A percentile compares a stretch with the other conserved stretches of the same genome.
phyloP scores from a whole-genome alignment of 1,140 invertebrate genomes.

The Eriocheir sinensis region DNA sequence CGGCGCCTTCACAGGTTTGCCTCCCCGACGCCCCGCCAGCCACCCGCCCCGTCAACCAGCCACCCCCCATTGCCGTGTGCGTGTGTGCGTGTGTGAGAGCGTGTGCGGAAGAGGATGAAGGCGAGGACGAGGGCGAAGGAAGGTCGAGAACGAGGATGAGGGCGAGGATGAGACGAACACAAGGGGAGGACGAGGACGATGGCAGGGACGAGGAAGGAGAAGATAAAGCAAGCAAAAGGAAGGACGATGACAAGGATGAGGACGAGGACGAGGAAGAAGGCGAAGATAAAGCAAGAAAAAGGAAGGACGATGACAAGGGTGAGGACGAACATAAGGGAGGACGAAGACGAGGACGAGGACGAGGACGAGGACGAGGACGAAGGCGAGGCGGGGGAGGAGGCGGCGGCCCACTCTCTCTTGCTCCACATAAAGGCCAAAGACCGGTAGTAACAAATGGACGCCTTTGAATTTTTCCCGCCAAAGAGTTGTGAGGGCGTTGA shows the following conservation, averaged over 20 bases:
- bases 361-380: background rate
- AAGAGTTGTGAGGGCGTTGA: constrained; percentile 60
- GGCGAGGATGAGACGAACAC: background rate
- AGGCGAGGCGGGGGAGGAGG: background rate
- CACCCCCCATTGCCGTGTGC: constrained; percentile 35
- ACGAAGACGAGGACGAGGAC: too few species aligned
- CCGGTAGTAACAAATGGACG: constrained; percentile 54
- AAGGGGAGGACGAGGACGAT: too few species aligned
- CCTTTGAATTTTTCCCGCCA: constrained; percentile 11
- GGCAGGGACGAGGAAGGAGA: too few species aligned
- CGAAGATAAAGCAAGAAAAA: too few species aligned
- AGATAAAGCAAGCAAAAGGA: too few species aligned
- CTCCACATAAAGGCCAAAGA: constrained; percentile 2
- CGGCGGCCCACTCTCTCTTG: background rate
- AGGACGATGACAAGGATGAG: too few species aligned
- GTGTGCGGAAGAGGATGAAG: background rate
- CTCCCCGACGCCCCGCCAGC: background rate
- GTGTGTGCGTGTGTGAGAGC: constrained; percentile 36
- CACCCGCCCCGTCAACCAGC: too few species aligned
- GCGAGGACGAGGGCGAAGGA: constrained; percentile 5
- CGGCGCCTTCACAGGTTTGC: background rate
- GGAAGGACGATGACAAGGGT: too few species aligned
- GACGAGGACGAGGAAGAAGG: too few species aligned
- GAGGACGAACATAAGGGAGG: background rate
- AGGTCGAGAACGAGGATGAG: background rate